Base-by-base conservation (phyloP, 2,888 invertebrate species). In the Sclerodermus sp. region DNA sequence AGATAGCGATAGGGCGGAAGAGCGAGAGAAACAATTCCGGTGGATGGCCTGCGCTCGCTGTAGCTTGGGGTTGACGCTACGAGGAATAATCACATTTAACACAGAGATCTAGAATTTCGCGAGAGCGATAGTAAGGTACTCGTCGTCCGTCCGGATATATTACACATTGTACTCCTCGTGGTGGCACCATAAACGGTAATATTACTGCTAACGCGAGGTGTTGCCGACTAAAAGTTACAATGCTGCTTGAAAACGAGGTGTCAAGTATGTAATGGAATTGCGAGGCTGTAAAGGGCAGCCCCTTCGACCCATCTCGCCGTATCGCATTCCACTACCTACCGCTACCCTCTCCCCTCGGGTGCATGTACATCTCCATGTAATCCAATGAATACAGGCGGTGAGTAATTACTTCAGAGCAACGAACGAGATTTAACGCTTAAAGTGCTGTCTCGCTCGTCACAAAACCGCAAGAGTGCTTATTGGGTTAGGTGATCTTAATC, bases 61-160 rank as follows among this genome's bases (percentile, higher is more conserved):
- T n/a, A n/a, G n/a, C n/a, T n/a, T n/a, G n/a, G n/a, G n/a, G n/a
- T n/a, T 45, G 38, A 49, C 41, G 37, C 18, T 30, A 30, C 30
- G 30, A 43, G 53, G 63, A 62, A 68, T 68, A 68, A 70, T 70
- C 66, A 57, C 66, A 63, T 66, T 67, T 64, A 63, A 53, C 62
- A 63, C 50, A 42, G 41, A 9, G n/a, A n/a, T 23, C 49, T 42
- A 30, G 43, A 47, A 52, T 54, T 57, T 45, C 44, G 29, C 37
- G 56, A 23, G 8, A 58, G 48, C 60, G 54, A 58, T 58, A 58
- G 51, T 36, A 50, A 13, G 5, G 12, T 45, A 17, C 30, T 31
- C n/a, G 44, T 6, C 48, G 49, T 44, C 16, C 38, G 13, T 36
- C 31, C 47, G 23, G 48, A 61, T 60, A 63, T 55, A 62, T 63